Evolutionary conservation across 2,888 invertebrate genomes (phyloP), one percentile per base, ranked within the genome.

Genomic region (Melieria crassipennis): DNA sequence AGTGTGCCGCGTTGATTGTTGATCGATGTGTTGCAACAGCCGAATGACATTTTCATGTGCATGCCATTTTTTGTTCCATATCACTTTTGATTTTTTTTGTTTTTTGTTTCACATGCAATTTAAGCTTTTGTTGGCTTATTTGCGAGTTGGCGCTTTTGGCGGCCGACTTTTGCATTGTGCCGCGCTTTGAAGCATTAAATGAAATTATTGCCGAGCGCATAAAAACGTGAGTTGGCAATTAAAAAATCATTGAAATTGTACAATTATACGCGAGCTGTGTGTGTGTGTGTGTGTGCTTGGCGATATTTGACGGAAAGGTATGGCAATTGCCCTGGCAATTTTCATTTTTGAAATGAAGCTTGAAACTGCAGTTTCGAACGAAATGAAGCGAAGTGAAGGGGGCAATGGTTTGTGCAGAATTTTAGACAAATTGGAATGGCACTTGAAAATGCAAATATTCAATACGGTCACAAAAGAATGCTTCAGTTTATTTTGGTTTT

Each of bases 211-310:
- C 30, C 30, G 47, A 65, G 46, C 52, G 42, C 6, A 48, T 60
- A 46, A 60, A 60, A 67, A 13, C 67, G 58, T 67, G 67, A 67
- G 67, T n/a, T 48, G 60, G 57, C 67, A 67, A 67, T 60, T 67
- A 60, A 67, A 50, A 6, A 46, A 16, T 56, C 56, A 65, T 65
- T 16, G 46, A 7, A 56, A 30, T 45, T 50, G 16, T 50, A 64
- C 42, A 42, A 43, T n/a, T 45, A 5, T 50, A 3, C 10, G 13
- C 55, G 43, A n/a, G 4, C 2, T 7, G 43, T 13, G 9, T 55
- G 4, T 1, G 13, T 43, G 45, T 58, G 10, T 68, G 50, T 55
- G 52, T 67, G 43, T 65, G 16, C 16, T n/a, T 65, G 13, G 7
- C 48, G 13, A 10, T 64, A 43, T 64, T 52, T 64, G 64, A 52